phyloP scores from a whole-genome alignment of 1,140 invertebrate species.

The Matsumurasca onukii region DNA sequence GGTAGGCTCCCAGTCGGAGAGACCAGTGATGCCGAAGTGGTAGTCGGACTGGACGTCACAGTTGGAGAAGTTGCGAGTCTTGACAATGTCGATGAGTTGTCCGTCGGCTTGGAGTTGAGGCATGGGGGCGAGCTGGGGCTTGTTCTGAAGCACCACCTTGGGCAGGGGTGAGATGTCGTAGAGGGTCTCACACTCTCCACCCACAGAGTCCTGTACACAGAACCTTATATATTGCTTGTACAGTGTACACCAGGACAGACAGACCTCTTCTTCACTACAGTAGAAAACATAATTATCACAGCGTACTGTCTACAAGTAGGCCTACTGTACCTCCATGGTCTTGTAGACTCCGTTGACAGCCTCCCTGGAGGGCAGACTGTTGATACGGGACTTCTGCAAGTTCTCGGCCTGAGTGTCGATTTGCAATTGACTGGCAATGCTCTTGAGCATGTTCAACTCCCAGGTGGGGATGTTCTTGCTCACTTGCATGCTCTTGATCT shows the following conservation, averaged over 20 bases:
- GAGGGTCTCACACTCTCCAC: slow-evolving; percentile 64
- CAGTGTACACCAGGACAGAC: background rate
- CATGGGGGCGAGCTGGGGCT: slow-evolving; percentile 55
- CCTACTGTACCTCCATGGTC: slow-evolving; percentile 42
- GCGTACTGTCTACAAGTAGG: too few species aligned
- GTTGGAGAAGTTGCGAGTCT: slow-evolving; percentile 64
- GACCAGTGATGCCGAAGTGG: slow-evolving; percentile 58
- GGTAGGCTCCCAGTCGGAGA: slow-evolving; percentile 54
- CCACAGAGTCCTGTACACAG: slow-evolving; percentile 52
- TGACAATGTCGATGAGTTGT: slow-evolving; percentile 59
- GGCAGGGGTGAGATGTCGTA: slow-evolving; percentile 63
- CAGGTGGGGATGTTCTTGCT: slow-evolving; percentile 53
- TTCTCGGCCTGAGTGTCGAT: slow-evolving; percentile 57
- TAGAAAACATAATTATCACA: too few species aligned
- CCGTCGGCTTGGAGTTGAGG: slow-evolving; percentile 49
- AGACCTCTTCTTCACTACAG: too few species aligned
- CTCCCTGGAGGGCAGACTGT: slow-evolving; percentile 53
- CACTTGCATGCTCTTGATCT: slow-evolving; percentile 56
- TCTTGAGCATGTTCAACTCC: slow-evolving; percentile 67
- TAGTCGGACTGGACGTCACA: slow-evolving; percentile 60
- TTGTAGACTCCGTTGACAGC: slow-evolving; percentile 42
- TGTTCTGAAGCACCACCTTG: slow-evolving; percentile 48
- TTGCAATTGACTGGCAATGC: slow-evolving; percentile 63
- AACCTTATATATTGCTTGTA: background rate
- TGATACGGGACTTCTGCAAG: slow-evolving; percentile 47